Conservation (phyloP, 2,113 vertebrate species). For the Puma concolor region DNA sequence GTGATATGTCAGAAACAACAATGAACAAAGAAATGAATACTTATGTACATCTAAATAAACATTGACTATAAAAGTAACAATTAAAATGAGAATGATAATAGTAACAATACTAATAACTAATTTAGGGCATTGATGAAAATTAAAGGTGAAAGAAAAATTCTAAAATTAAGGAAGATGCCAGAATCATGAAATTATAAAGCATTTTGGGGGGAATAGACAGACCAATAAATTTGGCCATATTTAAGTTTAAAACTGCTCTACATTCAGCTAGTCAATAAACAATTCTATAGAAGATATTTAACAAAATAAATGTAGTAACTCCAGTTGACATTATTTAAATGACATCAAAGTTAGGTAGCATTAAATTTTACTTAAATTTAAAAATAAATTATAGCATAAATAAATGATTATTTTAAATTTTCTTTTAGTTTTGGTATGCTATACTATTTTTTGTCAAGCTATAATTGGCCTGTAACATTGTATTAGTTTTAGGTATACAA, state of each 20-base stretch:
- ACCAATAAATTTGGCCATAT: not conserved
- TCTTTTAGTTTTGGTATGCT: not conserved
- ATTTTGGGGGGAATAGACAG: not conserved
- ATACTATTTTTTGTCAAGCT: not conserved
- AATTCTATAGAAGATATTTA: not conserved
- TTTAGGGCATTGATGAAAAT: not conserved
- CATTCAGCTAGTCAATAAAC: not conserved
- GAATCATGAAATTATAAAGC: not conserved
- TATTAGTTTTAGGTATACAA: not conserved
- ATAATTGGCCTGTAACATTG: not conserved
- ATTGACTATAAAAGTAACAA: not conserved
- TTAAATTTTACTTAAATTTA: not conserved
- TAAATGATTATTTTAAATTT: not conserved
- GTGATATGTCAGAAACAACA: not conserved
- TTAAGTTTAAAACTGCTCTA: constrained; percentile 8
- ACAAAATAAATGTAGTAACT: not conserved
- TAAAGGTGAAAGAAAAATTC: not conserved
- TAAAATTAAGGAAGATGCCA: not conserved
- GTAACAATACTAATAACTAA: not conserved
- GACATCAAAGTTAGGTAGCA: not conserved
- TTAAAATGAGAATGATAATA: not conserved
- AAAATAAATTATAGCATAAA: not conserved
- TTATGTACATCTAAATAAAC: not conserved
- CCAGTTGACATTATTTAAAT: not conserved
- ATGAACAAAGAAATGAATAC: not conserved